Evolutionary conservation across 2,797 vertebrate species (phyloP).

Genomic region (Gila robusta): DNA sequence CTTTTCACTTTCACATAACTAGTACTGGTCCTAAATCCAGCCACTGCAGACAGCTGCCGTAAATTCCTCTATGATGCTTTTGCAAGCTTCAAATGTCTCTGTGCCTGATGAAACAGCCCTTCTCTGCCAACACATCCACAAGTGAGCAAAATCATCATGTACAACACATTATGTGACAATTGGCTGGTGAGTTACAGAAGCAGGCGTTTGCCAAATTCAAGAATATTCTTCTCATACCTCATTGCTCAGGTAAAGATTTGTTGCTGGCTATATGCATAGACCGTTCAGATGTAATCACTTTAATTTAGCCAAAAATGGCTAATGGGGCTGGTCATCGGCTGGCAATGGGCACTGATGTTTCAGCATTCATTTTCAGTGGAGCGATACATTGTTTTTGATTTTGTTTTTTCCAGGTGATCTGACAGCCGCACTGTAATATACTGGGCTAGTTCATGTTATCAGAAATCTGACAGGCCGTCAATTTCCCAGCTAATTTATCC

Average conservation of each 20-base stretch:
- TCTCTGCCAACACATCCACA: conserved; percentile 18
- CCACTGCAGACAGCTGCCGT: not conserved
- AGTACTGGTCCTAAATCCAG: not conserved
- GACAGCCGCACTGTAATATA: conserved; percentile 32
- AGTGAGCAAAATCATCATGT: conserved; percentile 25
- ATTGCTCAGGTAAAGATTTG: conserved; percentile 13
- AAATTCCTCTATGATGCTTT: conserved; percentile 20
- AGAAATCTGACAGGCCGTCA: conserved; percentile 60
- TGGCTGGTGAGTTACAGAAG: conserved; percentile 9
- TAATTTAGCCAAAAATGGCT: conserved; percentile 1
- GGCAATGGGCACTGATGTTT: conserved; percentile 24
- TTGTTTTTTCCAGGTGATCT: conserved; percentile 14
- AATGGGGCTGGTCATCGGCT: not conserved
- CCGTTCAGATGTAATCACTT: not conserved
- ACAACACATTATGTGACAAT: conserved; percentile 19
- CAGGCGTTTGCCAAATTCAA: conserved; percentile 10
- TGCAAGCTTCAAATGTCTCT: conserved; percentile 11
- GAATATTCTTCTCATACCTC: not conserved
- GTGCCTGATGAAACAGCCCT: not conserved
- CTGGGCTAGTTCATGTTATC: conserved; percentile 30
- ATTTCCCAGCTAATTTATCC: conserved; percentile 44
- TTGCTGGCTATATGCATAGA: not conserved
- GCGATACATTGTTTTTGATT: conserved; percentile 8
- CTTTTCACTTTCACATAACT: no score
- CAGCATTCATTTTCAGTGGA: conserved; percentile 10